Evolutionary conservation across 2,797 vertebrate species (phyloP).

Genomic region (Mus caroli): DNA sequence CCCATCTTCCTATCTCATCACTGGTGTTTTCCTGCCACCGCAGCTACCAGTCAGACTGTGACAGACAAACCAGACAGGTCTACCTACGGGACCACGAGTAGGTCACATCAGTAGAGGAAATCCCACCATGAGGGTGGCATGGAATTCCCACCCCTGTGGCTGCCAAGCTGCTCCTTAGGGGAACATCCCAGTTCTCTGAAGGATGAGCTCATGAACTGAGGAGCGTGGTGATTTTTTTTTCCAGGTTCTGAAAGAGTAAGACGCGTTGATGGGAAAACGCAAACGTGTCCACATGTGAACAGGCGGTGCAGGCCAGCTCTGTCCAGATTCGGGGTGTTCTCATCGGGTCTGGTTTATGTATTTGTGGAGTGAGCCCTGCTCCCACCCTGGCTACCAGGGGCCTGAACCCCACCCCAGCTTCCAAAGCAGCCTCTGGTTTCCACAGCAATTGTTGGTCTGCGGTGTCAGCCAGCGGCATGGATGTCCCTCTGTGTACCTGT

Average conservation of each 20-base stretch:
- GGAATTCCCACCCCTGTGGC: background rate
- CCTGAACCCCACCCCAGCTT: background rate
- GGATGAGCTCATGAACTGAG: too few relatives aligned
- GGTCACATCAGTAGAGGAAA: background rate
- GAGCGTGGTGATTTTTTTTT: background rate
- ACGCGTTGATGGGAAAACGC: background rate
- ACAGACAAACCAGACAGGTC: background rate
- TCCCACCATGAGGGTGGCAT: background rate
- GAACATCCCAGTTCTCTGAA: background rate
- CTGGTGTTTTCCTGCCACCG: rapidly evolving
- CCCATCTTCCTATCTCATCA: background rate
- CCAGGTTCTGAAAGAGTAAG: background rate
- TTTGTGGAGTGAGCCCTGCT: background rate
- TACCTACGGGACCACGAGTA: rapidly evolving
- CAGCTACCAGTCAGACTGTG: background rate
- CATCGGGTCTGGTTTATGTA: too few relatives aligned
- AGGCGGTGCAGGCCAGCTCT: rapidly evolving
- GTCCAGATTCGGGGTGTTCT: background rate
- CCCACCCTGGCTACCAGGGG: background rate
- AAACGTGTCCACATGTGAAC: background rate
- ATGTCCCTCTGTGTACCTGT: background rate
- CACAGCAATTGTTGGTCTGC: rapidly evolving
- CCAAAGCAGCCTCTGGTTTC: background rate
- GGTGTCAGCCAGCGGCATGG: rapidly evolving
- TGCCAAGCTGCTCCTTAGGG: background rate